Percentiles rank a stretch among this genome's conserved stretches.
phyloP scores from a whole-genome alignment of 2,888 invertebrate genomes.

The Synergus japonicus region DNA sequence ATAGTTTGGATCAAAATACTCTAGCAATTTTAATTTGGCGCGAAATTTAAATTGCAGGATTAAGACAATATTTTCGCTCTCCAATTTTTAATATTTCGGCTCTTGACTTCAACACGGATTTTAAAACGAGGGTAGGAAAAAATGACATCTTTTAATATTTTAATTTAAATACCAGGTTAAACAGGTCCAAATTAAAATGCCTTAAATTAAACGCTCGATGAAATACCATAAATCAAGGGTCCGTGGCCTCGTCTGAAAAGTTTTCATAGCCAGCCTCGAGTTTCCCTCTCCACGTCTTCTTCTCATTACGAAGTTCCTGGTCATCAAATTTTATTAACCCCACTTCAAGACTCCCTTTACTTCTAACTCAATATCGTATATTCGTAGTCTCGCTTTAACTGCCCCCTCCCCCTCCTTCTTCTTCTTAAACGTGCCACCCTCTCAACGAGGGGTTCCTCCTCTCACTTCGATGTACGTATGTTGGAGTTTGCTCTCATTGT shows the following conservation, averaged over 20 bases:
- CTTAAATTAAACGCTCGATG: slow-evolving; percentile 41
- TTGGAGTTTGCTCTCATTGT: slow-evolving; percentile 4
- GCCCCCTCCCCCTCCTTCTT: slow-evolving; percentile 58
- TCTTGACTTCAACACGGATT: too few relatives aligned
- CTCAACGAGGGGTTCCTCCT: slow-evolving; percentile 50
- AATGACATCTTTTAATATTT: too few relatives aligned
- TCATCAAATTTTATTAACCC: slow-evolving; percentile 77
- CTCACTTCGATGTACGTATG: slow-evolving; percentile 33
- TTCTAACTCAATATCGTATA: slow-evolving; percentile 74
- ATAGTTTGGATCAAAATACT: too few relatives aligned
- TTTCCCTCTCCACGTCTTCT: slow-evolving; percentile 57
- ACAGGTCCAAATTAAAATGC: background rate
- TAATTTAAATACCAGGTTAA: background rate
- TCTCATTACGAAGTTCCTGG: slow-evolving; percentile 75
- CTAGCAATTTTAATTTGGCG: too few relatives aligned
- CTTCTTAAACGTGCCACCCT: slow-evolving; percentile 56
- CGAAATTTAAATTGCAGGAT: too few relatives aligned
- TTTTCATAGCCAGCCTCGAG: slow-evolving; percentile 67
- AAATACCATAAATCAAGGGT: slow-evolving; percentile 67
- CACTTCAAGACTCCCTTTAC: slow-evolving; percentile 67
- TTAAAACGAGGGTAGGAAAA: too few relatives aligned
- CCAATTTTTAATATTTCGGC: too few relatives aligned
- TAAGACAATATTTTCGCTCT: too few relatives aligned
- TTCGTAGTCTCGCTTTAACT: slow-evolving; percentile 71
- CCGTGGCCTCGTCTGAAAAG: slow-evolving; percentile 69